A percentile compares a stretch with the other conserved stretches of the same genome.
Evolutionary conservation across 2,797 vertebrate species (phyloP).

Genomic region (Sus cebifrons): DNA sequence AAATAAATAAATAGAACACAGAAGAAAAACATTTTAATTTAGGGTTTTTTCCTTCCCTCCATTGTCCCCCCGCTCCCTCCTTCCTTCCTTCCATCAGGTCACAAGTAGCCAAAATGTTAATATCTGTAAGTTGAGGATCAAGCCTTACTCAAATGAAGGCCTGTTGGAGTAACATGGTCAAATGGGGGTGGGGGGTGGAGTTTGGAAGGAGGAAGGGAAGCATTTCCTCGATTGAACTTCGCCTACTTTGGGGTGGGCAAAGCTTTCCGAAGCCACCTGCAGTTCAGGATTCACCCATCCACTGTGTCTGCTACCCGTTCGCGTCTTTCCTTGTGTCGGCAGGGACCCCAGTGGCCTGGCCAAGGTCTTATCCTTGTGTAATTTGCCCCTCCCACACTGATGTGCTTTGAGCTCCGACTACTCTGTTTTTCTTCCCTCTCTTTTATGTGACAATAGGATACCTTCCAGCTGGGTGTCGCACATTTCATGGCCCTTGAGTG

Average conservation of each 20-base stretch:
- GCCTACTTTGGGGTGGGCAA: rapidly evolving
- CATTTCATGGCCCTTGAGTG: neutral
- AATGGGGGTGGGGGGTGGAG: too few relatives aligned
- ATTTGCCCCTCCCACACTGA: rapidly evolving
- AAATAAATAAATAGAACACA: too few relatives aligned
- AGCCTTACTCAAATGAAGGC: neutral
- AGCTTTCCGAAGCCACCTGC: neutral
- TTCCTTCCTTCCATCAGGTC: neutral
- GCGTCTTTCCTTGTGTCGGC: neutral
- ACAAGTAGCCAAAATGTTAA: neutral
- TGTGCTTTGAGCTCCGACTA: rapidly evolving
- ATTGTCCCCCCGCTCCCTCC: too few relatives aligned
- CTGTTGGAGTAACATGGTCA: neutral
- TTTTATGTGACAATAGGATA: neutral
- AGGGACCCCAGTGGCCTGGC: neutral
- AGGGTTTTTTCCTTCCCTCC: too few relatives aligned
- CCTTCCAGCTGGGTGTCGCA: too few relatives aligned
- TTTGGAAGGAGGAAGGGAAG: neutral
- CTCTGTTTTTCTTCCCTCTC: rapidly evolving
- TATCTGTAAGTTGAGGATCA: neutral
- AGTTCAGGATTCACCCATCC: rapidly evolving
- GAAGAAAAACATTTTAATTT: too few relatives aligned
- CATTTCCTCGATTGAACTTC: neutral
- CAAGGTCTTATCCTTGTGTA: rapidly evolving
- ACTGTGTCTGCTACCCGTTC: rapidly evolving